A percentile compares a stretch with the other conserved stretches of the same genome.
These are phyloP conservation scores for Spea bombifrons DNA, from an alignment of 2,113 vertebrate genomes.

Conservation along the genomic window DNA sequence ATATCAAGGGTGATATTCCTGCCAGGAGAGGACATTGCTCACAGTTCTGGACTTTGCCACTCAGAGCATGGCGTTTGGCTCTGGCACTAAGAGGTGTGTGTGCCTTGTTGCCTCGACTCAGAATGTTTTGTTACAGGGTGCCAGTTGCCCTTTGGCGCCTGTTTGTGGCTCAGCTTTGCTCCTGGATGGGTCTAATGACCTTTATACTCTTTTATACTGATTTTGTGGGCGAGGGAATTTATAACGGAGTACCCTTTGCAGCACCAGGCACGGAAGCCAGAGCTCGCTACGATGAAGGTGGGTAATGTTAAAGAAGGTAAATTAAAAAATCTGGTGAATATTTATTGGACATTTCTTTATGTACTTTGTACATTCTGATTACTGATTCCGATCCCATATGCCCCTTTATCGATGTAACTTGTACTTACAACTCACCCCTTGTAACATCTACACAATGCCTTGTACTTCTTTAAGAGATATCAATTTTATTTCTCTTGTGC, in stretches of 20 bases:
- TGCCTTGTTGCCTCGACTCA: conserved; percentile 61
- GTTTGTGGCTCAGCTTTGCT: conserved; percentile 79
- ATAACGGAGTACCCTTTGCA: conserved; percentile 75
- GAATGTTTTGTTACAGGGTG: conserved; percentile 67
- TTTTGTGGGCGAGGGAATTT: conserved; percentile 80
- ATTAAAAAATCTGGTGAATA: too few species aligned
- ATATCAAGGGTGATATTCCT: accelerated
- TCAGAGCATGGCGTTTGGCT: conserved; percentile 33
- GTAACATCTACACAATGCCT: not conserved
- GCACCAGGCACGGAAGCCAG: conserved; percentile 70
- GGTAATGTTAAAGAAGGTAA: conserved; percentile 23
- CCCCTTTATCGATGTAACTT: too few species aligned
- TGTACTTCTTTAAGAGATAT: not conserved
- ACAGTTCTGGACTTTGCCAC: conserved; percentile 50
- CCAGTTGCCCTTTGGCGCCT: conserved; percentile 71
- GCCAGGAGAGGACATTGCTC: conserved; percentile 10
- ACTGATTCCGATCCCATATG: too few species aligned
- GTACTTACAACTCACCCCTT: not conserved
- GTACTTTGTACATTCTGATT: too few species aligned
- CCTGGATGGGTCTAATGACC: conserved; percentile 85
- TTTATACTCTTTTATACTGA: conserved; percentile 86
- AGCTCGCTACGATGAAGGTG: conserved; percentile 80
- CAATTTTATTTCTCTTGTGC: not conserved
- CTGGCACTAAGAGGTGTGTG: conserved; percentile 54
- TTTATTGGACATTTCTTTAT: too few species aligned